Conservation (phyloP, 2,888 invertebrate species). For the Leucophora obtusa region DNA sequence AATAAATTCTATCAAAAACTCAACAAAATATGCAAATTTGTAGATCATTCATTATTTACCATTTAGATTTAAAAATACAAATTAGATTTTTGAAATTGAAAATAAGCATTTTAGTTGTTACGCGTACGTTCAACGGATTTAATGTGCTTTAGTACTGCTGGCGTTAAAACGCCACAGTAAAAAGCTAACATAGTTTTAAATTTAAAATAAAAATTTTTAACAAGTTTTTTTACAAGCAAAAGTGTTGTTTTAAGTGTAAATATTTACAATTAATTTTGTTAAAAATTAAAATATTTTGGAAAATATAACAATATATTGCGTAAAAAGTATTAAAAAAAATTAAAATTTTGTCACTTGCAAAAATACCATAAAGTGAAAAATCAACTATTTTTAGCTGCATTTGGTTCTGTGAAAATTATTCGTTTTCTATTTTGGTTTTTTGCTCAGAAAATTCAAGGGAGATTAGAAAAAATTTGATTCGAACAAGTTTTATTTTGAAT, state of each 20-base stretch:
- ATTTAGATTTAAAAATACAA: constrained; percentile 1
- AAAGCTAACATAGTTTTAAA: constrained; percentile 33
- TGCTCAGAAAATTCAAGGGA: constrained; percentile 26
- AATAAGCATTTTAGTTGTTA: constrained; percentile 54
- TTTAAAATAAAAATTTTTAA: constrained; percentile 2
- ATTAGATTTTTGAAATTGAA: constrained; percentile 23
- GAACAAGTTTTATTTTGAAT: constrained; percentile 9
- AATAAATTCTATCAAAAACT: constrained; percentile 12
- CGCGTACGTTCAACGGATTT: constrained; percentile 55
- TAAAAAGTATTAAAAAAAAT: constrained; percentile 44
- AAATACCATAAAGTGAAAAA: constrained; percentile 40
- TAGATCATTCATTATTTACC: background rate
- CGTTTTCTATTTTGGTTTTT: background rate
- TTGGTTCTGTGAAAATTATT: constrained; percentile 49
- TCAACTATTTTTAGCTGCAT: constrained; percentile 60
- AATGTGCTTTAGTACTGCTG: constrained; percentile 43
- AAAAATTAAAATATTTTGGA: constrained; percentile 18
- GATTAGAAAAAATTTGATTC: background rate
- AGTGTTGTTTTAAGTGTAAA: constrained; percentile 13
- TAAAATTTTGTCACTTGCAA: constrained; percentile 19
- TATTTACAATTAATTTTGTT: background rate
- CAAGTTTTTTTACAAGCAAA: constrained; percentile 10
- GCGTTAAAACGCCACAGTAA: constrained; percentile 50
- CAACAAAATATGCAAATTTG: constrained; percentile 15
- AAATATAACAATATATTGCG: constrained; percentile 28